A percentile compares a stretch with the other conserved stretches of the same genome.
These are phyloP conservation scores for Orchesella flavescens DNA, from an alignment of 2,888 invertebrate genomes.

Conservation along the genomic window DNA sequence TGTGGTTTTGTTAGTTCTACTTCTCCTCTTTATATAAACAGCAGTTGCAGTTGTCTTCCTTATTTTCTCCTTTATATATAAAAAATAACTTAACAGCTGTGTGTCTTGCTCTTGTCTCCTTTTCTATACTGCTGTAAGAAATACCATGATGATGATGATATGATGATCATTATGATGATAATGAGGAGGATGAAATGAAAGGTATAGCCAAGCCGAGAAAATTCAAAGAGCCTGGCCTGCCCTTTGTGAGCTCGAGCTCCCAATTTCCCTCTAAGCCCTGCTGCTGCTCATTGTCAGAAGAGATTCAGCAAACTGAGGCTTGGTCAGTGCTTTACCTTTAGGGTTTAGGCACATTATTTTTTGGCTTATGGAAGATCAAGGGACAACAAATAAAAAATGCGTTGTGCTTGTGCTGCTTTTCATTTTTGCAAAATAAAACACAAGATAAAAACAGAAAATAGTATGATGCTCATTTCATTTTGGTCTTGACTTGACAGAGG, in stretches of 20 bases:
- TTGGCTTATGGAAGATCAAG: conserved; percentile 1
- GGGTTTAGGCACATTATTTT: not conserved
- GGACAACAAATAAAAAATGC: not conserved
- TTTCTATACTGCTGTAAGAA: not conserved
- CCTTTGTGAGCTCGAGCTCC: too few relatives aligned
- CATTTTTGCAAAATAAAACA: not conserved
- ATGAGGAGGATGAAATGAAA: conserved; percentile 4
- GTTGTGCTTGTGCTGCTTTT: not conserved
- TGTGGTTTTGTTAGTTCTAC: not conserved
- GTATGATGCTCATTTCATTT: not conserved
- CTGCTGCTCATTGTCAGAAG: not conserved
- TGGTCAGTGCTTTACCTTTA: not conserved
- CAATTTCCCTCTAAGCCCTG: too few relatives aligned
- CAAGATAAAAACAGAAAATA: too few relatives aligned
- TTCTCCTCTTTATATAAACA: not conserved
- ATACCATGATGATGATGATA: not conserved
- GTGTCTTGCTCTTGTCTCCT: not conserved
- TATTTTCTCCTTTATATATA: not conserved
- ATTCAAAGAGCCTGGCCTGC: too few relatives aligned
- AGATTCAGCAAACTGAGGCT: not conserved
- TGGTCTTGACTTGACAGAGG: not conserved
- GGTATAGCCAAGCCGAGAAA: not conserved
- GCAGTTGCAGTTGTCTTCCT: conserved; percentile 16
- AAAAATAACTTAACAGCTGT: conserved; percentile 13
- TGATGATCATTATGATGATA: conserved; percentile 11